These are phyloP conservation scores for Oostethus manadensis DNA, from an alignment of 2,113 vertebrate species.

Conservation along the genomic window DNA sequence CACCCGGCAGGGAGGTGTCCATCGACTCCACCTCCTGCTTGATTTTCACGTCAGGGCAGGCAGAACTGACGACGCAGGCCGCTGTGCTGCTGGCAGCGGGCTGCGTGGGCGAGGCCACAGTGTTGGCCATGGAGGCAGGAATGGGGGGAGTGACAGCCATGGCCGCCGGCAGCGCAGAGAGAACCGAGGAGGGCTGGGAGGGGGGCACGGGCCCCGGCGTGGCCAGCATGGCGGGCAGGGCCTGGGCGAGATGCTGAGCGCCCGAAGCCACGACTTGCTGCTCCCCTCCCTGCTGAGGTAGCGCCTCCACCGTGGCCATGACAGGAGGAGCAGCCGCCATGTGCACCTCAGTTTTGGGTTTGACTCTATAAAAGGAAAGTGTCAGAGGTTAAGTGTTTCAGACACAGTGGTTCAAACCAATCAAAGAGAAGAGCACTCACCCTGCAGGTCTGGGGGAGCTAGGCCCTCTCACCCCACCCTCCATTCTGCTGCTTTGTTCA, in stretches of 20 bases:
- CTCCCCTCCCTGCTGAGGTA: constrained; percentile 79
- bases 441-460: constrained; percentile 90
- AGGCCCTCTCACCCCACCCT: constrained; percentile 79
- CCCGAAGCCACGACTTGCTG: constrained; percentile 78
- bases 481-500: constrained; percentile 79
- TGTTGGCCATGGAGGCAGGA: constrained; percentile 76
- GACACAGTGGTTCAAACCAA: neutral
- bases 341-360: constrained; percentile 90
- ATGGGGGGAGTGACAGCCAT: constrained; percentile 75
- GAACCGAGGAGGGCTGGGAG: constrained; percentile 80
- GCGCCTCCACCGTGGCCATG: constrained; percentile 83
- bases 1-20: constrained; percentile 73
- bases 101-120: constrained; percentile 81
- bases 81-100: constrained; percentile 79
- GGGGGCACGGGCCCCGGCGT: constrained; percentile 81
- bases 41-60: constrained; percentile 84
- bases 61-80: constrained; percentile 76
- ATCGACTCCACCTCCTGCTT: constrained; percentile 88
- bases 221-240: constrained; percentile 81
- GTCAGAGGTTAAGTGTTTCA: neutral
- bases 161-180: constrained; percentile 79
- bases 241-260: constrained; percentile 83
- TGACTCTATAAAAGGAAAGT: constrained; percentile 70
- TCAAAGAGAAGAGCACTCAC: constrained; percentile 64
- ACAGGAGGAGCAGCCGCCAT: constrained; percentile 86